Percentiles rank a stretch among this genome's conserved stretches.
phyloP scores from a whole-genome alignment of 2,113 vertebrate genomes.

The Dolichotis patagonum region DNA sequence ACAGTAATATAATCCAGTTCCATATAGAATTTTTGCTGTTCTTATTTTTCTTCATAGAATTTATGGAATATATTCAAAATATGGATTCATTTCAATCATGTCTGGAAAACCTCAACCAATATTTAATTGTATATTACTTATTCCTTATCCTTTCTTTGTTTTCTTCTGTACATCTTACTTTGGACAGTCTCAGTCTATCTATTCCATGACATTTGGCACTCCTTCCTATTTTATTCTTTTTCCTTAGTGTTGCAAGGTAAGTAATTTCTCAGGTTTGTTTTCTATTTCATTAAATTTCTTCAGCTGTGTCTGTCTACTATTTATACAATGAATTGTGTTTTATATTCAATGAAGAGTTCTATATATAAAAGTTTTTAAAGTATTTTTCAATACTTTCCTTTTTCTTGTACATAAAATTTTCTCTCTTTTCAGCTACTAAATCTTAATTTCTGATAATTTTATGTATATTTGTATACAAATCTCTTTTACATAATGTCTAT shows the following conservation, averaged over 20 bases:
- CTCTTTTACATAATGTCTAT: not conserved
- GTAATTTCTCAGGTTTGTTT: not conserved
- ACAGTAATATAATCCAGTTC: not conserved
- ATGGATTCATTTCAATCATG: not conserved
- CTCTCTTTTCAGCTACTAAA: not conserved
- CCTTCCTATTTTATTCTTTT: not conserved
- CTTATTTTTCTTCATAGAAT: not conserved
- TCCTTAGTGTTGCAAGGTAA: not conserved
- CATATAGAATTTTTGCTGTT: not conserved
- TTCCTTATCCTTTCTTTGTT: not conserved
- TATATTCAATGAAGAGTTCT: not conserved
- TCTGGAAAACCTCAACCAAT: not conserved
- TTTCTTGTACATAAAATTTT: not conserved
- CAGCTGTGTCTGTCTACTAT: not conserved
- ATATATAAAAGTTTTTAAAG: not conserved
- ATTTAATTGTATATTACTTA: not conserved
- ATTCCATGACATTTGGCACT: not conserved
- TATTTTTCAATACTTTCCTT: not conserved
- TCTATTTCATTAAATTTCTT: not conserved
- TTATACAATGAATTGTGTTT: not conserved
- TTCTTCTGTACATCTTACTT: not conserved
- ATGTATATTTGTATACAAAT: not conserved
- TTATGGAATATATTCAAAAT: not conserved
- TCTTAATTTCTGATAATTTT: not conserved
- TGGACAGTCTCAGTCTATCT: not conserved